A percentile compares a stretch with the other conserved stretches of the same genome.
Conservation (phyloP, 1,140 invertebrate genomes). For the Acyrthosiphon pisum region DNA sequence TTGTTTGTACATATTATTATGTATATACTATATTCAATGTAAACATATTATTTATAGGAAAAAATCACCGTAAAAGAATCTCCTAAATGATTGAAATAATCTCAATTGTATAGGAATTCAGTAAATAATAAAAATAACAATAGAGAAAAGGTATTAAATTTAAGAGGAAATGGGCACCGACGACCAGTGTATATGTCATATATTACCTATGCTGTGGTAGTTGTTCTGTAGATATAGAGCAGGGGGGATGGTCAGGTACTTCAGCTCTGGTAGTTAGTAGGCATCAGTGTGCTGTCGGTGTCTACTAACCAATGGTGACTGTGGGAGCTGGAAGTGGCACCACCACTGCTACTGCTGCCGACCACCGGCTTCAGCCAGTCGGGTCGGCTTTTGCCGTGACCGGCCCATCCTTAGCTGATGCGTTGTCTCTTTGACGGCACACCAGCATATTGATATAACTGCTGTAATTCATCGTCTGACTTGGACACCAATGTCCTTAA, state of each 20-base stretch:
- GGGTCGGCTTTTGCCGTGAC: conserved; percentile 23
- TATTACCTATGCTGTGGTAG: too few species aligned
- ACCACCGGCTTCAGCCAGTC: neutral
- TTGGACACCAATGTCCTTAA: neutral
- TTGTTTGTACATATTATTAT: too few species aligned
- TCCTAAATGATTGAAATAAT: too few species aligned
- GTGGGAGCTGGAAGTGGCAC: neutral
- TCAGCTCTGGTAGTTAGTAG: neutral
- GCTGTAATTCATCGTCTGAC: conserved; percentile 63
- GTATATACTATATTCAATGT: too few species aligned
- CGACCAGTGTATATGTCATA: too few species aligned
- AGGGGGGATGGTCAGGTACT: conserved; percentile 17
- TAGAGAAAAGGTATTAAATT: neutral
- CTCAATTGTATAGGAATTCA: too few species aligned
- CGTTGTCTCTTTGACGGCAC: neutral
- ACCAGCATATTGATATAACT: neutral
- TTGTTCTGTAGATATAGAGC: neutral
- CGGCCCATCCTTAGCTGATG: conserved; percentile 39
- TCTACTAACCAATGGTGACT: neutral
- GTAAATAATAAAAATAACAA: too few species aligned
- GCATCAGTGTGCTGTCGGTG: neutral
- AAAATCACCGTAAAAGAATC: too few species aligned
- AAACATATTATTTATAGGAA: too few species aligned
- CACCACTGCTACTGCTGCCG: neutral
- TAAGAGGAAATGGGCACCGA: neutral